Evolutionary conservation across 2,113 vertebrate genomes (phyloP), one percentile per base, ranked within the genome.

Genomic region (Geococcyx californianus): DNA sequence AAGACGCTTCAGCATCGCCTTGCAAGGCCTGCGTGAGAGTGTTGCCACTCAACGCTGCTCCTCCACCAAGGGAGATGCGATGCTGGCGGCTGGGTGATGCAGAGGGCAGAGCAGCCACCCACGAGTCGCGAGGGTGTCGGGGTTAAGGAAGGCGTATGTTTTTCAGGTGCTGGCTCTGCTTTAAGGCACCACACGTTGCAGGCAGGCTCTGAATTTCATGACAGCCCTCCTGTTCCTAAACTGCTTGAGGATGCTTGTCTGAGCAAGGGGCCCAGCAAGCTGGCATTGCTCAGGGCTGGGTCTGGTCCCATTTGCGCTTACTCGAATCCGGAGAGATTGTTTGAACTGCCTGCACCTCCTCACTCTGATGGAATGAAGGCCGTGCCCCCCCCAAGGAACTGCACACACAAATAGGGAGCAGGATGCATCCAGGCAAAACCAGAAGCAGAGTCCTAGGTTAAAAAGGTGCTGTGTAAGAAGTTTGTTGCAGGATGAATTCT

Each of bases 361-460:
- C 6, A 5, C 14, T 7, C 3, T 1, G 17, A 59, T 6, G 7
- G 34, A 44, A 13, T 4, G 12, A 66, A 33, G 0, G 1, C 52
- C 34, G 36, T 2, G 3, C 26, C 12, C 10, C 47, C 8, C 47
- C 15, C 11, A 12, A 8, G 28, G 24, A 45, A 23, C 73, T 9
- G 4, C 17, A 18, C 28, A 23, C 17, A 9, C 16, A 70, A 21
- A 29, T 11, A 38, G 26, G 23, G 33, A 75, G 26, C 62, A 72
- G 20, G n/a, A 34, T 31, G 38, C 7, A 8, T 6, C 19, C 4
- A 3, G 15, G 45, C 9, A 34, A 85, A 83, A 66, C 4, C 10
- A 9, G 36, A 74, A 34, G 17, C 11, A 47, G 26, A 66, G 3
- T 4, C 5, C 60, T 42, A 34, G 10, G 17, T 64, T 62, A 58